Percentiles rank a stretch among this genome's conserved stretches.
Evolutionary conservation across 1,140 invertebrate species (phyloP).

Genomic region (Microplitis mediator): DNA sequence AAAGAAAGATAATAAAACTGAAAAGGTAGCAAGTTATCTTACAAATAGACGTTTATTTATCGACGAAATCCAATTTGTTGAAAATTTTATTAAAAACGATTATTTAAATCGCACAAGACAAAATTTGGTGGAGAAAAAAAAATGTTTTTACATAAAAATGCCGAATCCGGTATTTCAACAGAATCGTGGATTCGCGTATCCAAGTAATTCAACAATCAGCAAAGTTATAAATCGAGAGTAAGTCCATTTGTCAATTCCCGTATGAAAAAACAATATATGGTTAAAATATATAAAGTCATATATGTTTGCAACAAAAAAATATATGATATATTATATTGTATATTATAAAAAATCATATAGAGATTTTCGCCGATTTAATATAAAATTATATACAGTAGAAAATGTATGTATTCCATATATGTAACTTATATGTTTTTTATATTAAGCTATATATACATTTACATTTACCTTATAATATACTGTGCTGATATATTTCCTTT

Average conservation of each 20-base stretch:
- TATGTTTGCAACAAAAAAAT: too few relatives aligned
- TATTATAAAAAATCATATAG: too few relatives aligned
- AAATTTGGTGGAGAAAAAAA: constrained; percentile 64
- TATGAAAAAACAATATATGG: too few relatives aligned
- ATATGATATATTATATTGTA: too few relatives aligned
- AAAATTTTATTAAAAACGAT: constrained; percentile 71
- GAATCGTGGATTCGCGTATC: constrained; percentile 74
- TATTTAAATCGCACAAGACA: constrained; percentile 69
- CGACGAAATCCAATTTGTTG: constrained; percentile 69
- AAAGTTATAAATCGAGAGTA: constrained; percentile 71
- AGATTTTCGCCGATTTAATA: too few relatives aligned
- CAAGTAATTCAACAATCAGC: constrained; percentile 65
- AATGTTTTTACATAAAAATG: constrained; percentile 76
- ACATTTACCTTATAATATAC: too few relatives aligned
- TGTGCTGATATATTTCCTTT: too few relatives aligned
- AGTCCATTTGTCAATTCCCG: constrained; percentile 56
- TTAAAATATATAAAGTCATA: too few relatives aligned
- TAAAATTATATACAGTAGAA: too few relatives aligned
- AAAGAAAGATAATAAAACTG: not conserved
- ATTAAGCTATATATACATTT: too few relatives aligned
- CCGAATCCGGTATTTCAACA: constrained; percentile 68
- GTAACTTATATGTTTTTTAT: too few relatives aligned
- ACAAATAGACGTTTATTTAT: constrained; percentile 67
- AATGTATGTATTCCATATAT: too few relatives aligned
- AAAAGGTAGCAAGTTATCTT: not conserved